phyloP scores from a whole-genome alignment of 2,888 invertebrate species.

The Oscheius myriophilus region DNA sequence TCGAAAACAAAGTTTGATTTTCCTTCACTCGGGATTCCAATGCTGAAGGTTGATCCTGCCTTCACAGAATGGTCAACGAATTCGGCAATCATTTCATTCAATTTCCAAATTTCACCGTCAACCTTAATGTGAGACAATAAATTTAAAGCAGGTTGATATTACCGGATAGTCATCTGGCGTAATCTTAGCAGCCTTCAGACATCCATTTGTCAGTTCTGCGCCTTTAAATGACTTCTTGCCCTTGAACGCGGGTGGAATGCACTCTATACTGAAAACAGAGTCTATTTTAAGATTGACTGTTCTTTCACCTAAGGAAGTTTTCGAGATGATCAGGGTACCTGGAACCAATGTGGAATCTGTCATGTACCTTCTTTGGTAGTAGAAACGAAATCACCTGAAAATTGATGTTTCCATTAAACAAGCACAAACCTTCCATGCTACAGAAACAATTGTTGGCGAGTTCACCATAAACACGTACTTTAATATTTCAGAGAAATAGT shows the following conservation, averaged over 20 bases:
- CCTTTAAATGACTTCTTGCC: background rate
- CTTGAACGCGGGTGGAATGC: too few relatives aligned
- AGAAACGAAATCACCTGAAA: conserved; percentile 33
- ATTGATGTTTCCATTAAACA: background rate
- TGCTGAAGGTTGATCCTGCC: conserved; percentile 1
- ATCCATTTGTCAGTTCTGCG: conserved; percentile 22
- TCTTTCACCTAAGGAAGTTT: conserved; percentile 20
- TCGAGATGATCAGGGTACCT: conserved; percentile 27
- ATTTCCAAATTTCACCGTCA: background rate
- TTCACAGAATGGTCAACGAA: background rate
- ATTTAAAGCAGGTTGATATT: background rate
- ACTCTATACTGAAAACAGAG: too few relatives aligned
- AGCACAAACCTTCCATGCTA: conserved; percentile 34
- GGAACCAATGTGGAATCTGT: conserved; percentile 30
- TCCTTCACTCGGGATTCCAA: conserved; percentile 10
- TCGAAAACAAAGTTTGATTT: conserved; percentile 20
- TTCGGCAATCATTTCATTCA: background rate
- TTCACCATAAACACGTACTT: conserved; percentile 35
- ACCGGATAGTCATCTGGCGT: conserved; percentile 16
- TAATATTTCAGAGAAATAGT: conserved; percentile 35
- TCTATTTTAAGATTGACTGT: too few relatives aligned
- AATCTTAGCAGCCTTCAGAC: background rate
- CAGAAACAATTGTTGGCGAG: conserved; percentile 32
- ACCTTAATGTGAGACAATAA: background rate
- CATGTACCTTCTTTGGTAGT: conserved; percentile 35